Percentiles rank a stretch among this genome's conserved stretches.
phyloP scores from a whole-genome alignment of 2,888 invertebrate species.

The Acronicta aceris region DNA sequence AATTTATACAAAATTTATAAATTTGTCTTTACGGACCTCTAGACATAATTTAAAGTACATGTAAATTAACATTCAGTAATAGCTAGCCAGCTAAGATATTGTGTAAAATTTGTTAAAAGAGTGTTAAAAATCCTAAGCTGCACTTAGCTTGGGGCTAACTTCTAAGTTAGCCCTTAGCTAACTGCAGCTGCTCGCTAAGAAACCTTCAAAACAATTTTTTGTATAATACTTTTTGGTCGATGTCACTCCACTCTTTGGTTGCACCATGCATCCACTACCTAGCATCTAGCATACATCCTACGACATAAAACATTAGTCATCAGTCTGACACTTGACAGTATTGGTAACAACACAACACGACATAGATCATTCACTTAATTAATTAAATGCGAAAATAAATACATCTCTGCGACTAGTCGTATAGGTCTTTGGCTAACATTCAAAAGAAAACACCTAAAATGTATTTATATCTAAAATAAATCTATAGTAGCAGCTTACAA shows the following conservation, averaged over 20 bases:
- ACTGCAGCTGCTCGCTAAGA: too few species aligned
- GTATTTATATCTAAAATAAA: conserved; percentile 44
- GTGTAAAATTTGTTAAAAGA: too few species aligned
- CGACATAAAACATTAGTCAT: conserved; percentile 50
- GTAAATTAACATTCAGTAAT: too few species aligned
- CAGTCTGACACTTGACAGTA: conserved; percentile 68
- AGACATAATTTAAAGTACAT: too few species aligned
- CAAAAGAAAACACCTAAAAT: conserved; percentile 52
- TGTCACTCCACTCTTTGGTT: conserved; percentile 1
- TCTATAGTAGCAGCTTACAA: conserved; percentile 36
- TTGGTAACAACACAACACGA: conserved; percentile 77
- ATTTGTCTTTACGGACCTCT: too few species aligned
- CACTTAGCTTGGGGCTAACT: too few species aligned
- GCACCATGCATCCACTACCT: conserved; percentile 38
- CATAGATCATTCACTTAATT: conserved; percentile 47
- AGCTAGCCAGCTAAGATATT: too few species aligned
- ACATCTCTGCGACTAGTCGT: conserved; percentile 81
- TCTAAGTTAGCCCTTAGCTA: too few species aligned
- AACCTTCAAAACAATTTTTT: too few species aligned
- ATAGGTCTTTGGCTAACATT: conserved; percentile 85
- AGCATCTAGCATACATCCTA: conserved; percentile 54
- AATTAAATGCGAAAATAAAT: conserved; percentile 78
- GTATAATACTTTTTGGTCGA: not conserved
- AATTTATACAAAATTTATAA: not conserved
- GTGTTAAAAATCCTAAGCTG: too few species aligned